Percentiles rank a stretch among this genome's conserved stretches.
phyloP scores from a whole-genome alignment of 2,113 vertebrate genomes.

The Toxostoma redivivum region DNA sequence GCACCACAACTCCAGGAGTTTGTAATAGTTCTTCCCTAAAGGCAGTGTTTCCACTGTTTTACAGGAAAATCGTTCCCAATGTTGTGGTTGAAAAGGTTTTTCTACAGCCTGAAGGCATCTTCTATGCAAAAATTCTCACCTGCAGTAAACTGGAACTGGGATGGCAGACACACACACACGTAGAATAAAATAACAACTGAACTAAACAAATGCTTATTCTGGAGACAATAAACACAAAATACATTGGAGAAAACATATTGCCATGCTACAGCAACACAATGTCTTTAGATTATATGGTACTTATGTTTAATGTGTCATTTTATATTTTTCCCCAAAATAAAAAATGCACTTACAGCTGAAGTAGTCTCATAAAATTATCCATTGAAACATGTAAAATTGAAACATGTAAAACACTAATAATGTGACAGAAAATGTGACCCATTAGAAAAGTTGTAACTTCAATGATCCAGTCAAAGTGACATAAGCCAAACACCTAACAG shows the following conservation, averaged over 20 bases:
- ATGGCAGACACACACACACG: neutral
- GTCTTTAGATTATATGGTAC: neutral
- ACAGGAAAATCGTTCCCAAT: neutral
- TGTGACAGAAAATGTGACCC: neutral
- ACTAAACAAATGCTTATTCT: neutral
- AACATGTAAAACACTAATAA: neutral
- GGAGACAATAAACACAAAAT: neutral
- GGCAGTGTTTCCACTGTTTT: neutral
- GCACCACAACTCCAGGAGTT: neutral
- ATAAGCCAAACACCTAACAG: neutral
- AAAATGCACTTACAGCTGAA: neutral
- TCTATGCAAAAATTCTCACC: neutral
- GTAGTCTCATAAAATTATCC: neutral
- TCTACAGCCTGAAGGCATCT: neutral
- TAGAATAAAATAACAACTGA: neutral
- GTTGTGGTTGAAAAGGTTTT: neutral
- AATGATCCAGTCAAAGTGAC: neutral
- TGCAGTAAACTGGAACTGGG: neutral
- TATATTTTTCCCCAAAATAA: neutral
- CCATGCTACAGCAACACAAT: neutral
- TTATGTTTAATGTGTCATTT: neutral
- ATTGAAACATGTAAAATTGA: neutral
- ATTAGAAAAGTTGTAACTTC: neutral
- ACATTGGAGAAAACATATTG: neutral
- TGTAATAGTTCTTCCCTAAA: neutral